phyloP scores from a whole-genome alignment of 2,888 invertebrate genomes.

The Eristalis intricaria region DNA sequence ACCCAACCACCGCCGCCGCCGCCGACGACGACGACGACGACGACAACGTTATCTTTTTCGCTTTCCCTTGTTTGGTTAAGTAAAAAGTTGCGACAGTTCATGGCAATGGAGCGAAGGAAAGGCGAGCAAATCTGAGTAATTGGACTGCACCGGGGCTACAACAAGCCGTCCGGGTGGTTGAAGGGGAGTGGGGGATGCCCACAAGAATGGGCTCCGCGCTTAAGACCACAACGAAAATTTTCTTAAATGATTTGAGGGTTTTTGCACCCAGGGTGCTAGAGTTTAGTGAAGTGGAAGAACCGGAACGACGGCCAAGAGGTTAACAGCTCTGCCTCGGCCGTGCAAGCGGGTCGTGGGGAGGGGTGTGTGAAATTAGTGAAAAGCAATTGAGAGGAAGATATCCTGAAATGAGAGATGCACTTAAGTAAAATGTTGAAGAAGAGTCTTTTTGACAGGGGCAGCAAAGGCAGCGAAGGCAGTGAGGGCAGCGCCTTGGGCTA shows the following conservation, averaged over 20 bases:
- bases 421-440: neutral
- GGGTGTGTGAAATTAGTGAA: neutral
- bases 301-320: neutral
- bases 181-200: neutral
- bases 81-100: conserved; percentile 60
- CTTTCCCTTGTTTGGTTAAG: conserved; percentile 45
- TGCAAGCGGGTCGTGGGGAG: neutral
- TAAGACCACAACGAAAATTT: conserved; percentile 46
- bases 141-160: conserved; percentile 32
- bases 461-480: no score
- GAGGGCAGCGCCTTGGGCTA: neutral
- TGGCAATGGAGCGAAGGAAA: conserved; percentile 21
- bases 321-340: neutral
- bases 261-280: neutral
- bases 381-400: conserved; percentile 18
- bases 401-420: neutral
- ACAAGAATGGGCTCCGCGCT: conserved; percentile 9
- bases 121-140: conserved; percentile 57
- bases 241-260: conserved; percentile 53
- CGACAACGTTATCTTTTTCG: conserved; percentile 14
- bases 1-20: no score
- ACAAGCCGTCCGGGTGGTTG: neutral
- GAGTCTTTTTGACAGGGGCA: neutral
- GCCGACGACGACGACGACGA: no score
- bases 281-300: conserved; percentile 7